Evolutionary conservation across 2,113 vertebrate species (phyloP).

Genomic region (Lethenteron camtschaticum): DNA sequence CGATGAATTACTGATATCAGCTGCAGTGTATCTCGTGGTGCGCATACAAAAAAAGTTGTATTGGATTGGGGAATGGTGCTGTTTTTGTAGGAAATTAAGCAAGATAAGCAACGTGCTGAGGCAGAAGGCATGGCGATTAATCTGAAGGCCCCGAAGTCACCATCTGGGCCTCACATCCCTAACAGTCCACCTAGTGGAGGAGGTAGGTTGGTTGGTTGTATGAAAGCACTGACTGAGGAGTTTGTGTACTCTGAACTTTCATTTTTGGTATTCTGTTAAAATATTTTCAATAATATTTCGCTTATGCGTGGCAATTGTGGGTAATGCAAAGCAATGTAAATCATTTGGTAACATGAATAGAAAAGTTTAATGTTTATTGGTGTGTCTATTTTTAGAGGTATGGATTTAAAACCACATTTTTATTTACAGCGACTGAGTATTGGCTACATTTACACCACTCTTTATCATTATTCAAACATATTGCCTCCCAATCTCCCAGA

Average conservation of each 20-base stretch:
- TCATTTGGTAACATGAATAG: neutral
- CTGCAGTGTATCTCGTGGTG: neutral
- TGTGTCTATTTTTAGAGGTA: neutral
- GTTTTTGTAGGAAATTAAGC: slow-evolving; percentile 48
- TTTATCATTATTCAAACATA: neutral
- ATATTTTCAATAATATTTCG: neutral
- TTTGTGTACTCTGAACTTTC: neutral
- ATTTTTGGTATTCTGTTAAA: neutral
- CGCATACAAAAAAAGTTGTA: neutral
- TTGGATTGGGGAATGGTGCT: neutral
- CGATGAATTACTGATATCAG: neutral
- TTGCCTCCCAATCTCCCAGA: neutral
- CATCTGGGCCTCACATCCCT: neutral
- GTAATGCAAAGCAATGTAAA: neutral
- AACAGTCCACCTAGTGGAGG: neutral
- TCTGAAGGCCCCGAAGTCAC: slow-evolving; percentile 5
- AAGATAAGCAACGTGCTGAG: slow-evolving; percentile 59
- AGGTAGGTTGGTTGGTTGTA: neutral
- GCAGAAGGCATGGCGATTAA: slow-evolving; percentile 42
- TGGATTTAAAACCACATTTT: neutral
- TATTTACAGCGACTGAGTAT: neutral
- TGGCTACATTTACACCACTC: neutral
- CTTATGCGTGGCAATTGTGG: neutral
- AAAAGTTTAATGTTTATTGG: neutral
- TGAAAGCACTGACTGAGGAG: slow-evolving; percentile 1